These are phyloP conservation scores for Rhinolophus sinicus DNA, from an alignment of 2,113 vertebrate genomes.

Conservation along the genomic window DNA sequence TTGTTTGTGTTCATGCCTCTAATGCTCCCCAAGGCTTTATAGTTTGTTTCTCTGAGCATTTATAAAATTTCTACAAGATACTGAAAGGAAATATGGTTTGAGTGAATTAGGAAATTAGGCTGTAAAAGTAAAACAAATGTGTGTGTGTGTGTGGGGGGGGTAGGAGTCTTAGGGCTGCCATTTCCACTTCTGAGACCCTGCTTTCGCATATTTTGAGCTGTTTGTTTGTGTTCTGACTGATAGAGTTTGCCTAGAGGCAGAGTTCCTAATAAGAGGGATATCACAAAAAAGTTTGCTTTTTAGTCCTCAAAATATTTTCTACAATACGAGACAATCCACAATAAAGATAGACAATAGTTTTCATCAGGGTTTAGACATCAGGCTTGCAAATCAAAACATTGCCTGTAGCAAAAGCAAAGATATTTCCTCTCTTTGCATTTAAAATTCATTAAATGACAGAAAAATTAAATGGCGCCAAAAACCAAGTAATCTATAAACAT, in stretches of 20 bases:
- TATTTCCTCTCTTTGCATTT: slow-evolving; percentile 47
- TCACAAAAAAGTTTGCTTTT: neutral
- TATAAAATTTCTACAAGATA: neutral
- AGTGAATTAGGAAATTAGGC: neutral
- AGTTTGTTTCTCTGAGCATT: neutral
- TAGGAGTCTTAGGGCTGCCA: rapidly evolving
- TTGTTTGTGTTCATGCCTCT: neutral
- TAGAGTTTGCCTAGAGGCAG: neutral
- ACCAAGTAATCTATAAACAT: slow-evolving; percentile 64
- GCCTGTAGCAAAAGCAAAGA: slow-evolving; percentile 63
- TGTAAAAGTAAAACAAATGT: neutral
- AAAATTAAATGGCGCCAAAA: slow-evolving; percentile 74
- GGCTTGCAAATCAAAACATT: slow-evolving; percentile 46
- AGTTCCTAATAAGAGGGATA: neutral
- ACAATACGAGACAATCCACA: neutral
- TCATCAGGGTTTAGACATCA: slow-evolving; percentile 17
- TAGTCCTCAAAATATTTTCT: neutral
- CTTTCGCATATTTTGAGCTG: neutral
- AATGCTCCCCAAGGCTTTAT: neutral
- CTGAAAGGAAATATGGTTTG: neutral
- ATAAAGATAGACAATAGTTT: neutral
- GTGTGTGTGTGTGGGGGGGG: neutral
- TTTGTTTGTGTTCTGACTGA: neutral
- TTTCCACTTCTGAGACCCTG: neutral
- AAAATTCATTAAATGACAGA: slow-evolving; percentile 67